Conservation (phyloP, 2,888 invertebrate genomes). For the Mycalesis mineus region DNA sequence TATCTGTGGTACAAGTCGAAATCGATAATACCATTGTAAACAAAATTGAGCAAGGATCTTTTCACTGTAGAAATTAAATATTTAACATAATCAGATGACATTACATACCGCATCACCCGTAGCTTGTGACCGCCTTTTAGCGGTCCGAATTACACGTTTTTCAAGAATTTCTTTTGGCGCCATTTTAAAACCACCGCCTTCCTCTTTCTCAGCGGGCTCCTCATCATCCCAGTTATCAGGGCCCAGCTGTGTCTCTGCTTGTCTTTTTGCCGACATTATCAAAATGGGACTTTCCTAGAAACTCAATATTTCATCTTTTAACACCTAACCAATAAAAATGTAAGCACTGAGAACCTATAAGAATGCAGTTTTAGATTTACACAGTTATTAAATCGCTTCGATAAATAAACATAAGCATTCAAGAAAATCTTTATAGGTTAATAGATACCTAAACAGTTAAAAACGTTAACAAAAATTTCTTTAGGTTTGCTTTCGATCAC, state of each 20-base stretch:
- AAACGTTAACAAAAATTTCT: too few relatives aligned
- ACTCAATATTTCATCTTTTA: neutral
- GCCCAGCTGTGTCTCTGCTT: conserved; percentile 85
- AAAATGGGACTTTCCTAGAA: neutral
- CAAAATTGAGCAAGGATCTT: too few relatives aligned
- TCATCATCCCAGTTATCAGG: conserved; percentile 92
- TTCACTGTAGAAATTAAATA: neutral
- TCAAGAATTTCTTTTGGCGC: conserved; percentile 83
- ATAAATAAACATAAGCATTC: neutral
- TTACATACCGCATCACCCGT: conserved; percentile 16
- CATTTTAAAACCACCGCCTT: conserved; percentile 83
- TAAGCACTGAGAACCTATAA: neutral
- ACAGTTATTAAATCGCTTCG: neutral
- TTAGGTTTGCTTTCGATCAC: too few relatives aligned
- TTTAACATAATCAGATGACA: neutral
- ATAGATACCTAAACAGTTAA: too few relatives aligned
- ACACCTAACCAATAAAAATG: neutral
- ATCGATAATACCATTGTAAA: too few relatives aligned
- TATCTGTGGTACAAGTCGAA: too few relatives aligned
- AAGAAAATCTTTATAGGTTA: too few relatives aligned
- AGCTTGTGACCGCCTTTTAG: conserved; percentile 79
- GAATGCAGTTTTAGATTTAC: neutral
- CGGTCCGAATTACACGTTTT: conserved; percentile 87
- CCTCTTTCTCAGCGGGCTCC: conserved; percentile 78
- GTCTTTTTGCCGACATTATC: conserved; percentile 84